A percentile compares a stretch with the other conserved stretches of the same genome.
phyloP scores from a whole-genome alignment of 1,140 invertebrate species.

The Mesaphorura yosii region DNA sequence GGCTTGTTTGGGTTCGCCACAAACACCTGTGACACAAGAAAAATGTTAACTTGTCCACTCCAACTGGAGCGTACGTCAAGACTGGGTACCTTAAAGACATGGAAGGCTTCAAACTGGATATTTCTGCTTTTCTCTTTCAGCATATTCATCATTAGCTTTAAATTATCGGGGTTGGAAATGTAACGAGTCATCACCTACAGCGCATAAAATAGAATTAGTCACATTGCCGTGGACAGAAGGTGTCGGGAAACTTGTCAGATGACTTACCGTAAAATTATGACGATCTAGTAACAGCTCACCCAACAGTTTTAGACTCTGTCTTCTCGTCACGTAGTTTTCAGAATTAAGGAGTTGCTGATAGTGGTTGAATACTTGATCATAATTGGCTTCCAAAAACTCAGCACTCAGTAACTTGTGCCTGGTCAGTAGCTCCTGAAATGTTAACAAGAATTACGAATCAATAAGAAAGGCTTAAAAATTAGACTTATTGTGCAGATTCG shows the following conservation, averaged over 20 bases:
- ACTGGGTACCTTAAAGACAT: constrained; percentile 92
- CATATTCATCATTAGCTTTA: constrained; percentile 99
- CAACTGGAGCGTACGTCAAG: background rate
- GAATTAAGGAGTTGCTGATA: constrained; percentile 96
- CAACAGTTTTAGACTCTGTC: constrained; percentile 93
- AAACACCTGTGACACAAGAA: constrained; percentile 66
- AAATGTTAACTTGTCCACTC: background rate
- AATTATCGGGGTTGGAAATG: constrained; percentile 97
- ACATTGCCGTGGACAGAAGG: background rate
- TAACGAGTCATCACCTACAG: constrained; percentile 89
- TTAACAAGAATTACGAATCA: constrained; percentile 16
- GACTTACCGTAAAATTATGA: constrained; percentile 95
- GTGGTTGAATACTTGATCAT: constrained; percentile 93
- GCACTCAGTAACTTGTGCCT: constrained; percentile 96
- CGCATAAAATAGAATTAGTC: constrained; percentile 14
- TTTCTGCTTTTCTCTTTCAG: constrained; percentile 97
- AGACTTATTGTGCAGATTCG: background rate
- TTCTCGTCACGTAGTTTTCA: constrained; percentile 43
- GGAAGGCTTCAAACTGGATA: constrained; percentile 99
- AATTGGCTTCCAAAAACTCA: constrained; percentile 96
- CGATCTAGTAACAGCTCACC: constrained; percentile 95
- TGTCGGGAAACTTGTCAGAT: too few relatives aligned
- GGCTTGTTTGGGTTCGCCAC: constrained; percentile 99
- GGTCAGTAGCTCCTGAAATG: constrained; percentile 84
- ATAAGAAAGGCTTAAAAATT: background rate